phyloP scores from a whole-genome alignment of 2,113 vertebrate genomes.

The Ailurus styani region DNA sequence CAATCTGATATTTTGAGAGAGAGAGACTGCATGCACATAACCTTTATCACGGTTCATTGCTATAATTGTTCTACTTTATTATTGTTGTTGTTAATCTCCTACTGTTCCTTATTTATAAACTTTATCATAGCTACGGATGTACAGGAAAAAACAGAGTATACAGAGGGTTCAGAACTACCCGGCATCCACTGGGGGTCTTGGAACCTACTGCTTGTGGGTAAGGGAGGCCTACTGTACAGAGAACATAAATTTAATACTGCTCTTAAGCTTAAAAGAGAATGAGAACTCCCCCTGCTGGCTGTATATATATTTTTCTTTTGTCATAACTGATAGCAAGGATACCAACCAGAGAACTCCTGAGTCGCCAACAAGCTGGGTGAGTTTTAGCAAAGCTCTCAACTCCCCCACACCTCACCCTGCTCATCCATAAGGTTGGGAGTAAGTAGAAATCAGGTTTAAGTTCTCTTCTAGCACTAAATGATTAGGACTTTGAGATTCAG shows the following conservation, averaged over 20 bases:
- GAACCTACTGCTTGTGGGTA: not conserved
- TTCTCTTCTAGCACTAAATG: not conserved
- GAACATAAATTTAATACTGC: not conserved
- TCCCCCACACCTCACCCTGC: not conserved
- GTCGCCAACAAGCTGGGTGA: not conserved
- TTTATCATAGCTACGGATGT: not conserved
- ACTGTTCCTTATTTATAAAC: not conserved
- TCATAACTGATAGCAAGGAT: not conserved
- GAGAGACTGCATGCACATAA: not conserved
- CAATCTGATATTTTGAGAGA: not conserved
- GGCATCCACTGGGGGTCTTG: not conserved
- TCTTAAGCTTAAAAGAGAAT: not conserved
- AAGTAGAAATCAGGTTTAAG: not conserved
- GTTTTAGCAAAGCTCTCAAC: not conserved
- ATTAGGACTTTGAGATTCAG: not conserved
- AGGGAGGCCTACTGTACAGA: not conserved
- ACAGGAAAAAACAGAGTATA: not conserved
- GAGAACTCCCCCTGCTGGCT: conserved; percentile 28
- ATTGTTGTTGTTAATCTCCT: not conserved
- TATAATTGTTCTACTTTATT: not conserved
- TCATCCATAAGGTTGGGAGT: not conserved
- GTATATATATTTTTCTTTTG: not conserved
- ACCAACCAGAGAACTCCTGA: not conserved
- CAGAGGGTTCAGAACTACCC: not conserved
- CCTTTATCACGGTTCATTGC: not conserved